Evolutionary conservation across 1,140 invertebrate species (phyloP).

Genomic region (Teleopsis dalmanni): DNA sequence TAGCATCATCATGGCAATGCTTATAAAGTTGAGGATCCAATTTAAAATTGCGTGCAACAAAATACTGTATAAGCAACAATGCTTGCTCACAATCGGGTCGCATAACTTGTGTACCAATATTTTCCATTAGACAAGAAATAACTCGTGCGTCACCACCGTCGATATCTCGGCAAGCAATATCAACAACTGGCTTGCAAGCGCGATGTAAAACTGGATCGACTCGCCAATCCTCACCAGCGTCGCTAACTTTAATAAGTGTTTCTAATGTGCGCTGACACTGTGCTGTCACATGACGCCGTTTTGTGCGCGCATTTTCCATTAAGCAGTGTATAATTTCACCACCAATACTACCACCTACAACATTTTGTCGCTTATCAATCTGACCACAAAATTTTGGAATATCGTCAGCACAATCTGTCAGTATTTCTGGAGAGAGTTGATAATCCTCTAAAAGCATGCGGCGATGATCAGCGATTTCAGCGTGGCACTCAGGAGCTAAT

Average conservation of each 20-base stretch:
- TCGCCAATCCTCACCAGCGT: conserved; percentile 83
- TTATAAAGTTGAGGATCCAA: conserved; percentile 82
- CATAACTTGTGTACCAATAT: conserved; percentile 79
- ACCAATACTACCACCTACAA: conserved; percentile 45
- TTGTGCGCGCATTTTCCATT: conserved; percentile 78
- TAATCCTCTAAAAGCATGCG: conserved; percentile 90
- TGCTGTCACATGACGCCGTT: conserved; percentile 55
- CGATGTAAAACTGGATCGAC: conserved; percentile 82
- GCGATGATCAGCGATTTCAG: conserved; percentile 84
- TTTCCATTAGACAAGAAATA: conserved; percentile 90
- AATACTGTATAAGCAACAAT: conserved; percentile 94
- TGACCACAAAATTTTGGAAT: conserved; percentile 66
- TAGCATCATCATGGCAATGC: conserved; percentile 81
- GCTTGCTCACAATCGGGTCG: conserved; percentile 80
- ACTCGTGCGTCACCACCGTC: conserved; percentile 67
- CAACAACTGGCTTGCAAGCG: conserved; percentile 77
- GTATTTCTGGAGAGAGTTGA: conserved; percentile 83
- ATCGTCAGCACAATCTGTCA: conserved; percentile 80
- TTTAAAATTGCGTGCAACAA: conserved; percentile 89
- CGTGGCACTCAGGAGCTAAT: conserved; percentile 66
- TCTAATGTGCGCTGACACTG: conserved; percentile 68
- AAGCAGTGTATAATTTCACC: conserved; percentile 93
- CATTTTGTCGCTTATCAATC: conserved; percentile 52
- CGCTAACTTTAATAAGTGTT: conserved; percentile 67
- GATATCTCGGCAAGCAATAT: conserved; percentile 60